Conservation (phyloP, 2,113 vertebrate genomes). For the Salvelinus namaycush region DNA sequence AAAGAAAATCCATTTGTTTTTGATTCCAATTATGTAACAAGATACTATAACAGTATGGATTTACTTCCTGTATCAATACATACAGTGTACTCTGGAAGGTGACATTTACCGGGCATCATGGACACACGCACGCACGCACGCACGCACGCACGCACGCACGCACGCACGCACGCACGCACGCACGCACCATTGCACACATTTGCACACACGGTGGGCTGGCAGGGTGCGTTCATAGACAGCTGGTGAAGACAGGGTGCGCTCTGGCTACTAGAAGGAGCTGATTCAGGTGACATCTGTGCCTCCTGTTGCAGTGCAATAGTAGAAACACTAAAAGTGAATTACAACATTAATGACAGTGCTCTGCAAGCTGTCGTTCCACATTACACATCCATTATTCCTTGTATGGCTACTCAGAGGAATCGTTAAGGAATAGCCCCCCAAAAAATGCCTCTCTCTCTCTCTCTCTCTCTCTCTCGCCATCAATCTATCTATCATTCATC, state of each 20-base stretch:
- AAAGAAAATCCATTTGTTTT: not conserved
- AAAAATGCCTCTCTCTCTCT: no score
- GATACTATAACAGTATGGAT: not conserved
- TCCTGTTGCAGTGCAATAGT: constrained; percentile 67
- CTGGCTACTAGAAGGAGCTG: constrained; percentile 64
- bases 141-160: constrained; percentile 22
- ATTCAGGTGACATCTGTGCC: constrained; percentile 73
- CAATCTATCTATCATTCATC: constrained; percentile 27
- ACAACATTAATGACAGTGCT: constrained; percentile 71
- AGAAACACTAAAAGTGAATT: constrained; percentile 74
- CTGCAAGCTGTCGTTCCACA: constrained; percentile 71
- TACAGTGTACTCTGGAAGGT: not conserved
- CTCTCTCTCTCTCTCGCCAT: no score
- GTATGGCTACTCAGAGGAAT: constrained; percentile 61
- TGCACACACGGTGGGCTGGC: constrained; percentile 39
- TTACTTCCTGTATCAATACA: not conserved
- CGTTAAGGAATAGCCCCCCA: constrained; percentile 38
- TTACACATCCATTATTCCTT: constrained; percentile 67
- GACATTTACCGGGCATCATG: not conserved
- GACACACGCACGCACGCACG: constrained; percentile 13
- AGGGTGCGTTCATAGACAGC: constrained; percentile 61
- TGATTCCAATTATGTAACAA: not conserved
- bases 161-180: constrained; percentile 34
- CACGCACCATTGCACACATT: not conserved
- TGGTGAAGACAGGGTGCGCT: constrained; percentile 61